These are phyloP conservation scores for Drosophila barbarae DNA, from an alignment of 2,888 invertebrate genomes.

Conservation along the genomic window DNA sequence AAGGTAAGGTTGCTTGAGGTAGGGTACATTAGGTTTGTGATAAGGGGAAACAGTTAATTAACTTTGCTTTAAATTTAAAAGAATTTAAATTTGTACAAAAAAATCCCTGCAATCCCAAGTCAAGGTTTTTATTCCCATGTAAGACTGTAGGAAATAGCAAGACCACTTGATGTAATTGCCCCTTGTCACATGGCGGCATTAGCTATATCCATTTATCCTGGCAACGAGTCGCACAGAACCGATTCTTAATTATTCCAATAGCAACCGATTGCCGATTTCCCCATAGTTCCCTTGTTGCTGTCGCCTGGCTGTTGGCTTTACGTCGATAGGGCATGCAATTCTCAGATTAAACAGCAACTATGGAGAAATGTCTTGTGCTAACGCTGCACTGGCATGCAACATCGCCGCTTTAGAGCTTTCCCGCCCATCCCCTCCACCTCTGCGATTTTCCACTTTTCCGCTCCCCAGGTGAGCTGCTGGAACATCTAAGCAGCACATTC, in stretches of 20 bases:
- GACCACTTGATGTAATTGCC: constrained; percentile 25
- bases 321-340: constrained; percentile 33
- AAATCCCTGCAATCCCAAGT: no score
- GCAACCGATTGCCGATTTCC: constrained; percentile 31
- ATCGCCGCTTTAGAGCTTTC: constrained; percentile 16
- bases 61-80: background rate
- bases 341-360: constrained; percentile 41
- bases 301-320: constrained; percentile 31
- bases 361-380: constrained; percentile 41
- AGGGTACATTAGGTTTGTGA: background rate
- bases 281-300: constrained; percentile 10
- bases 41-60: no score
- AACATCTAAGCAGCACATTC: constrained; percentile 35
- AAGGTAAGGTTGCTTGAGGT: background rate
- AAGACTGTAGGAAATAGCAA: background rate
- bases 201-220: constrained; percentile 14
- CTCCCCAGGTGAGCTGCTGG: constrained; percentile 18
- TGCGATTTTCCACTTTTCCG: constrained; percentile 11
- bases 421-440: background rate
- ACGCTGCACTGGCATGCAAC: constrained; percentile 61
- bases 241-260: constrained; percentile 33
- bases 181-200: constrained; percentile 25
- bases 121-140: background rate
- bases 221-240: constrained; percentile 4
- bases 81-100: background rate